A percentile compares a stretch with the other conserved stretches of the same genome.
Conservation (phyloP, 92 coral and sea anemone species). For the Palythoa grandiflora region DNA sequence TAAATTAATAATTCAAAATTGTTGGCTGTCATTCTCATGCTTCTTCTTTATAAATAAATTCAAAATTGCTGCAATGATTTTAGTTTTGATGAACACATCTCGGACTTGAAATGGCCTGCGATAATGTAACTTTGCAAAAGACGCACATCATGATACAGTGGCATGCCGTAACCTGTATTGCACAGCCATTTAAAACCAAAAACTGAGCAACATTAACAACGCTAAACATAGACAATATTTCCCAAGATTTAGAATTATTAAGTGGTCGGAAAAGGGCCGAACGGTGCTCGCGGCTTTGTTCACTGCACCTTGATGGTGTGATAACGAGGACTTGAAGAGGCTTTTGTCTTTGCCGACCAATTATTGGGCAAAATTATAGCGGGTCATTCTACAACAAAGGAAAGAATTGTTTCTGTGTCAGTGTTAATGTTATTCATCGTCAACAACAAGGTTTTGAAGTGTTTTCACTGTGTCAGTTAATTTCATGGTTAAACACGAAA, state of each 20-base stretch:
- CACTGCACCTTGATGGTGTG: background rate
- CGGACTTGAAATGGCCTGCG: too few relatives aligned
- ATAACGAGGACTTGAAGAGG: background rate
- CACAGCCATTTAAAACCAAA: too few relatives aligned
- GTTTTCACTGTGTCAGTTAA: background rate
- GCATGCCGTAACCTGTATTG: too few relatives aligned
- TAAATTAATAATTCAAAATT: background rate
- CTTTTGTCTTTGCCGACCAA: slow-evolving; percentile 7
- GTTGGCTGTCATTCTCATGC: background rate
- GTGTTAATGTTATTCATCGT: background rate
- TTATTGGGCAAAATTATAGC: background rate
- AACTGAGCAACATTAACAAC: background rate
- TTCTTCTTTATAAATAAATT: background rate
- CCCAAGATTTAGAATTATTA: background rate
- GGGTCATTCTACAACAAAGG: background rate
- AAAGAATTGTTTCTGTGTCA: background rate
- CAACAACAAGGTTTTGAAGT: background rate
- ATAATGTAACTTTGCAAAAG: too few relatives aligned
- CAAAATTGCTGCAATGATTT: too few relatives aligned
- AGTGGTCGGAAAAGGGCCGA: background rate
- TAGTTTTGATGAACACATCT: too few relatives aligned
- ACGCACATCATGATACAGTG: too few relatives aligned
- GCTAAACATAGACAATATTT: background rate
- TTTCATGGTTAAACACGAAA: background rate
- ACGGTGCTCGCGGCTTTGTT: background rate